Evolutionary conservation across 2,797 vertebrate genomes (phyloP), one percentile per base, ranked within the genome.

Genomic region (Etheostoma perlongum): DNA sequence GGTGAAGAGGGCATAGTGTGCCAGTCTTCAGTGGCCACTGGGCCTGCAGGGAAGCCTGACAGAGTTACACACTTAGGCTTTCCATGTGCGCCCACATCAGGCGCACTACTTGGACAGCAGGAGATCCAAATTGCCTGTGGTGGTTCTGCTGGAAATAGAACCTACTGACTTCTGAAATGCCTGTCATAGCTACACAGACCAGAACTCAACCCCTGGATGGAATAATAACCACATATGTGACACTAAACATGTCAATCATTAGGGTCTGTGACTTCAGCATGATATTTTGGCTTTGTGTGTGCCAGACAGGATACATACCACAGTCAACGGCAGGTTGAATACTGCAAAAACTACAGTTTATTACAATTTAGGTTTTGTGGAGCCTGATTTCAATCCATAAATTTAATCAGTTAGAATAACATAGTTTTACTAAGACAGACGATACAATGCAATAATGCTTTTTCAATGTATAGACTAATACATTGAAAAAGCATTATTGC

Each of bases 61-160:
- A 89, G 84, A 84, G 87, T 92, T 90, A 92, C 89, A 89, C 90
- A 87, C 78, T 82, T 88, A 81, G 78, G 88, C 83, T 89, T 88
- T 91, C 88, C 89, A 87, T 87, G 82, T 53, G 76, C 40, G 11
- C 67, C 85, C 85, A 82, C 89, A 90, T 77, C 78, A 79, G 74
- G 78, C 67, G 51, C 73, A 66, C 73, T 52, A 51, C 85, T 85
- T 57, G 81, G 83, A 87, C 83, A 82, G 79, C 81, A 74, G 64
- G 65, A 82, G 84, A 91, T 93, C 85, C 85, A 93, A 88, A 92
- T 90, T 91, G 90, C 85, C 85, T 85, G 85, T 87, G 92, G 90
- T 85, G 76, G 59, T 84, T 86, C 78, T 57, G 64, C 86, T 92
- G 85, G 85, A 94, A 94, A 94, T 88, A 93, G 81, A 85, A 84